phyloP scores from a whole-genome alignment of 2,888 invertebrate species.

The Dryomyza anilis region DNA sequence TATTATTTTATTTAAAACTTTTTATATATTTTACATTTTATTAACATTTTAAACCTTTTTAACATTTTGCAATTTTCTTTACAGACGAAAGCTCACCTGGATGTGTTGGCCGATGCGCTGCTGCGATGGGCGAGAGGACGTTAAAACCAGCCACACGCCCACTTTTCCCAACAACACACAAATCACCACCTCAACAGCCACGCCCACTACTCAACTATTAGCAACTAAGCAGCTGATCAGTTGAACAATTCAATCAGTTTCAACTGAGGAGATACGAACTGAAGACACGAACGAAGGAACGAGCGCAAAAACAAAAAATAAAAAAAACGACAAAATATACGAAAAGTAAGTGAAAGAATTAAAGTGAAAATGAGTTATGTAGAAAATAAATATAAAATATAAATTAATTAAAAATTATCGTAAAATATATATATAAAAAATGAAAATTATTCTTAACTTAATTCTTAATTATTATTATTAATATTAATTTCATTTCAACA shows the following conservation, averaged over 20 bases:
- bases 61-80: too few relatives aligned
- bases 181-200: conserved; percentile 22
- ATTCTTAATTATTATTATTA: conserved; percentile 7
- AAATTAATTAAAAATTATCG: not conserved
- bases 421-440: not conserved
- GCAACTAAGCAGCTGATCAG: conserved; percentile 14
- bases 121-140: conserved; percentile 93
- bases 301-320: conserved; percentile 26
- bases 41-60: too few relatives aligned
- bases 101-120: conserved; percentile 91
- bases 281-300: conserved; percentile 14
- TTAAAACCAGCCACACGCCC: conserved; percentile 62
- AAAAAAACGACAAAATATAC: conserved; percentile 1
- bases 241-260: too few relatives aligned
- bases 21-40: too few relatives aligned
- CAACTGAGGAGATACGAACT: conserved; percentile 12
- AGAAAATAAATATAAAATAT: conserved; percentile 14
- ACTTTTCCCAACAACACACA: conserved; percentile 22
- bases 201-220: conserved; percentile 14
- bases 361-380: conserved; percentile 15
- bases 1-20: too few relatives aligned
- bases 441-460: too few relatives aligned
- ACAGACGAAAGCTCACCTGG: conserved; percentile 94
- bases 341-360: conserved; percentile 17
- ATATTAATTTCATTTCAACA: conserved; percentile 3